Conservation (phyloP, 2,888 invertebrate genomes). For the Mythimna ferrago region DNA sequence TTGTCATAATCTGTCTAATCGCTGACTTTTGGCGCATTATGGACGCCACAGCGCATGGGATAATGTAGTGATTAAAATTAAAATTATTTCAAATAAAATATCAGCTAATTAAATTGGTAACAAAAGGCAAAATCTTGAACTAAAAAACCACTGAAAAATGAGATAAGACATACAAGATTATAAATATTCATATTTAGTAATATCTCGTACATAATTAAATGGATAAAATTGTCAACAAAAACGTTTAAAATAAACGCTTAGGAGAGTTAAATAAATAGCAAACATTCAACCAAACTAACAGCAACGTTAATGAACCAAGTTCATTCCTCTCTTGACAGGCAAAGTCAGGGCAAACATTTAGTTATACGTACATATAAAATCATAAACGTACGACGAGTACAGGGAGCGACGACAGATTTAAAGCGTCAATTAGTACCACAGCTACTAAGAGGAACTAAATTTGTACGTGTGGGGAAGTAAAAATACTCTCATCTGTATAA, state of each 20-base stretch:
- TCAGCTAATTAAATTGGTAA: neutral
- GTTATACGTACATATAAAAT: constrained; percentile 64
- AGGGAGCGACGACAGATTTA: constrained; percentile 84
- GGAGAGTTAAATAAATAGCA: constrained; percentile 22
- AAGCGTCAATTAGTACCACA: constrained; percentile 85
- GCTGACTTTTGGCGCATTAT: no score
- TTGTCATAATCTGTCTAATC: no score
- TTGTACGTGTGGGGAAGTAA: constrained; percentile 77
- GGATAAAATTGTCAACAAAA: constrained; percentile 9
- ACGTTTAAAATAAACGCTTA: constrained; percentile 17
- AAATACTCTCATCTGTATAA: constrained; percentile 80
- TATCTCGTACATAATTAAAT: neutral
- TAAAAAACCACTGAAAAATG: no score
- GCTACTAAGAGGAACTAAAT: constrained; percentile 80
- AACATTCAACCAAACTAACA: constrained; percentile 16
- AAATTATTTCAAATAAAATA: neutral
- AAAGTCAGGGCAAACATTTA: constrained; percentile 38
- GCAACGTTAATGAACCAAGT: constrained; percentile 44
- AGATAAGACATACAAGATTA: no score
- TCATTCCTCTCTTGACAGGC: constrained; percentile 52
- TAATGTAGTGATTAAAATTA: neutral
- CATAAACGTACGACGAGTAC: constrained; percentile 70
- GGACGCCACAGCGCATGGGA: no score
- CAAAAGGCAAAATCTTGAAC: no score
- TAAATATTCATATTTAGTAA: neutral